A percentile compares a stretch with the other conserved stretches of the same genome.
These are phyloP conservation scores for Jaculus jaculus DNA, from an alignment of 2,113 vertebrate species.

Conservation along the genomic window DNA sequence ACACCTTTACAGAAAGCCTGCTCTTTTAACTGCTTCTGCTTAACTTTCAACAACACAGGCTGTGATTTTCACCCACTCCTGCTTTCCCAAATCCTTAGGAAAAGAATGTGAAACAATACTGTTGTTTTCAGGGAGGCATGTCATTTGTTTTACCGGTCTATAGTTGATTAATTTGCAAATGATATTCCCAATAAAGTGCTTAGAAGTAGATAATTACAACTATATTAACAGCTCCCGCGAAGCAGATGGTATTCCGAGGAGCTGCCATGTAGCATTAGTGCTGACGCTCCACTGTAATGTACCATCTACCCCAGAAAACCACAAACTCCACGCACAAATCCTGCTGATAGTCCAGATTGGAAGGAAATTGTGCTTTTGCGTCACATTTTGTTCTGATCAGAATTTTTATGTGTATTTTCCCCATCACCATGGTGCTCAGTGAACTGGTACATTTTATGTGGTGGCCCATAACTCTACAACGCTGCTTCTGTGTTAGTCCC, in stretches of 20 bases:
- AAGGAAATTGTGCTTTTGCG: conserved; percentile 87
- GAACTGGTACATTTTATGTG: conserved; percentile 83
- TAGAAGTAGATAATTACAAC: conserved; percentile 99
- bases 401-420: conserved; percentile 85
- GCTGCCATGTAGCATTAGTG: conserved; percentile 98
- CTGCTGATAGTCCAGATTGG: conserved; percentile 90
- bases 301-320: conserved; percentile 87
- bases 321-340: conserved; percentile 86
- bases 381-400: conserved; percentile 81
- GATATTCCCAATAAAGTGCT: conserved; percentile 98
- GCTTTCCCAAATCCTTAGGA: conserved; percentile 79
- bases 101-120: conserved; percentile 84
- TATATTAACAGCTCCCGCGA: conserved; percentile 98
- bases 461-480: conserved; percentile 69
- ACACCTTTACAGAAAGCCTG: not conserved
- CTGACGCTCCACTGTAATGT: conserved; percentile 94
- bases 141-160: conserved; percentile 92
- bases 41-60: not conserved
- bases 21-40: not conserved
- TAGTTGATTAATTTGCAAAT: conserved; percentile 97
- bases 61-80: not conserved
- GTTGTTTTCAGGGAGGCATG: conserved; percentile 88
- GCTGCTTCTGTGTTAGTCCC: conserved; percentile 76
- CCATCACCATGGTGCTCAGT: conserved; percentile 80
- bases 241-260: conserved; percentile 98